Percentiles rank a stretch among this genome's conserved stretches.
Evolutionary conservation across 1,140 invertebrate species (phyloP).

Genomic region (Phymastichus coffea): DNA sequence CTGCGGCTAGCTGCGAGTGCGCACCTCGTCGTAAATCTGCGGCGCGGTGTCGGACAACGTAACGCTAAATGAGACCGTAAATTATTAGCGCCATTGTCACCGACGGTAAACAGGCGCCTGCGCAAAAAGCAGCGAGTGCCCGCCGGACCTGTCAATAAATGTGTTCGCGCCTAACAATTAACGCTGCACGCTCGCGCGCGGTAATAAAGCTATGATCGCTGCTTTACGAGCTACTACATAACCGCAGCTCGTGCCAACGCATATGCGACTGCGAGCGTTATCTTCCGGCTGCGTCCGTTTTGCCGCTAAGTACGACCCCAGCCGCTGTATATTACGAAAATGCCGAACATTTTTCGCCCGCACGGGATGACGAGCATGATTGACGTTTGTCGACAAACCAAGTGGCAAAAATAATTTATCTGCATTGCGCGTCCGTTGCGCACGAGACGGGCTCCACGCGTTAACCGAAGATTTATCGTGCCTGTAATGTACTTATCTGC

Average conservation of each 20-base stretch:
- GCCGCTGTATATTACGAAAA: background rate
- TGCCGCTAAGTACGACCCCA: background rate
- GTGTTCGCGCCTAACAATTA: conserved; percentile 52
- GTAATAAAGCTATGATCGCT: conserved; percentile 54
- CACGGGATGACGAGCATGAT: too few species aligned
- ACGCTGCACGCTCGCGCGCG: conserved; percentile 29
- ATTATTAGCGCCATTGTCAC: background rate
- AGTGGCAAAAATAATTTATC: too few species aligned
- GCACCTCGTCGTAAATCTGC: too few species aligned
- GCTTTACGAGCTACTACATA: conserved; percentile 52
- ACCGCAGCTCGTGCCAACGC: conserved; percentile 25
- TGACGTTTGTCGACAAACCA: too few species aligned
- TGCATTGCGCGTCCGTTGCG: too few species aligned
- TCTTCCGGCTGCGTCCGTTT: conserved; percentile 33
- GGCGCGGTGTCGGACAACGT: background rate
- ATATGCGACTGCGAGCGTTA: conserved; percentile 1
- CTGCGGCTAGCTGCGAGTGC: too few species aligned
- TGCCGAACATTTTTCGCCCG: background rate
- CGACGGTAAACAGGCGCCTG: background rate
- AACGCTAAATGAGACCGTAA: conserved; percentile 7
- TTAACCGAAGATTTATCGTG: too few species aligned
- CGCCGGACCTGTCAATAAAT: conserved; percentile 43
- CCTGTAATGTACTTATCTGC: too few species aligned
- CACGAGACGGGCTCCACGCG: too few species aligned
- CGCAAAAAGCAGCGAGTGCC: too few species aligned